Evolutionary conservation across 1,140 invertebrate genomes (phyloP).

Genomic region (Formica selysi): DNA sequence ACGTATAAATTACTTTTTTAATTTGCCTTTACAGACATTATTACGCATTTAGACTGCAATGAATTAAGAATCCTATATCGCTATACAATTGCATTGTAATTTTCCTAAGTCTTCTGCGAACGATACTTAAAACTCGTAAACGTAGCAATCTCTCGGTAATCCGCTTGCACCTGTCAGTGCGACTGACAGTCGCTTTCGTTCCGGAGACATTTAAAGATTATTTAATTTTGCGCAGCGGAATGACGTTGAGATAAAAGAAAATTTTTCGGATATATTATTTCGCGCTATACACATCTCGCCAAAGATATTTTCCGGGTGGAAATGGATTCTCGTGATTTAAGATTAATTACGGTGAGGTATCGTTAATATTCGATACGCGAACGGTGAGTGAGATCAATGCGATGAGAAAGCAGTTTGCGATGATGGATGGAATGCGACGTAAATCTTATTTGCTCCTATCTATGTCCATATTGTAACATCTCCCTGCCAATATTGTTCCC

Average conservation of each 20-base stretch:
- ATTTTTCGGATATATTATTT: constrained; percentile 44
- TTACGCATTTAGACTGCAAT: background rate
- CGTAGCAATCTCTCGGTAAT: constrained; percentile 32
- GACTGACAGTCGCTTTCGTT: constrained; percentile 49
- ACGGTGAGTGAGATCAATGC: background rate
- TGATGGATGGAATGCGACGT: constrained; percentile 21
- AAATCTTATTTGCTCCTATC: constrained; percentile 59
- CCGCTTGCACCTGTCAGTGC: constrained; percentile 29
- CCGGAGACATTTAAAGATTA: constrained; percentile 49
- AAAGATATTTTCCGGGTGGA: background rate
- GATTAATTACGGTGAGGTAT: constrained; percentile 30
- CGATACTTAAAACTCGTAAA: constrained; percentile 36
- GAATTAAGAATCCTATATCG: background rate
- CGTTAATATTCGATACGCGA: constrained; percentile 39
- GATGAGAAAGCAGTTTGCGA: constrained; percentile 21
- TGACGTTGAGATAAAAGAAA: background rate
- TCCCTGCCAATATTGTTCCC: constrained; percentile 34
- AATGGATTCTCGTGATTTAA: constrained; percentile 27
- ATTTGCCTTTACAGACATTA: background rate
- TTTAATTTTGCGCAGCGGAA: constrained; percentile 22
- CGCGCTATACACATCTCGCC: background rate
- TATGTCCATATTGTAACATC: constrained; percentile 31
- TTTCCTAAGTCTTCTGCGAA: constrained; percentile 29
- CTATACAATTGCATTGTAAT: constrained; percentile 1
- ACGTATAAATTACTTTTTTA: background rate